Conservation (phyloP, 2,113 vertebrate species). For the Callopanchax toddi region DNA sequence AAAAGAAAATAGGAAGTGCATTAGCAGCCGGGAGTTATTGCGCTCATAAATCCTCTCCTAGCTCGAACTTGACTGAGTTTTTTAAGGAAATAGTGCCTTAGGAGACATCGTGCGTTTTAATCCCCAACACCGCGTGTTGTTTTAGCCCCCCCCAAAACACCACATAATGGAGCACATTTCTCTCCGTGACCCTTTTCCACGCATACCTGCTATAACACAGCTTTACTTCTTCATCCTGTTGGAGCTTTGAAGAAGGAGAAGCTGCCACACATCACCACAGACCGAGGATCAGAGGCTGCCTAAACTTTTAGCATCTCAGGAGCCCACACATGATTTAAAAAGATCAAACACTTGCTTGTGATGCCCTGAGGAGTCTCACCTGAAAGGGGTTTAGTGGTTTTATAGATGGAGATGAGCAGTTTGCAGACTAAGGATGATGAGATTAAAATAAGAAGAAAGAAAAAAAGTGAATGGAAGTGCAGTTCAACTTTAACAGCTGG, state of each 20-base stretch:
- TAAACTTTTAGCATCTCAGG: slow-evolving; percentile 27
- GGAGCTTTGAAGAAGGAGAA: slow-evolving; percentile 8
- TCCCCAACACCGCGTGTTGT: not conserved
- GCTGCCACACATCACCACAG: slow-evolving; percentile 2
- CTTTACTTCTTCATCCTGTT: not conserved
- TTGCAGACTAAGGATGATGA: not conserved
- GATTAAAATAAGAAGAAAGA: not conserved
- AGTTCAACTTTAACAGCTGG: no score
- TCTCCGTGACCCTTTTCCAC: slow-evolving; percentile 29
- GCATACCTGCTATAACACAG: not conserved
- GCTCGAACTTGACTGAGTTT: slow-evolving; percentile 46
- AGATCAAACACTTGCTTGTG: slow-evolving; percentile 32
- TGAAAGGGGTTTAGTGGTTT: slow-evolving; percentile 14
- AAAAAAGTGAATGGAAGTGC: no score
- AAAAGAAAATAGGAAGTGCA: slow-evolving; percentile 61
- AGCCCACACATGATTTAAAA: slow-evolving; percentile 9
- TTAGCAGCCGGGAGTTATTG: slow-evolving; percentile 22
- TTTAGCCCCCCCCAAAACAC: no score
- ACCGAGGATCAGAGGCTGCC: slow-evolving; percentile 14
- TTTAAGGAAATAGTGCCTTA: slow-evolving; percentile 26
- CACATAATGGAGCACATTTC: not conserved
- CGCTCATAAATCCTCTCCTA: slow-evolving; percentile 21
- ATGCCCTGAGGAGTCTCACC: slow-evolving; percentile 26
- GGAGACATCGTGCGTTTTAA: slow-evolving; percentile 32
- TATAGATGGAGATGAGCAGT: not conserved